Evolutionary conservation across 1,140 invertebrate genomes (phyloP).

Genomic region (Tetragonula clypearis): DNA sequence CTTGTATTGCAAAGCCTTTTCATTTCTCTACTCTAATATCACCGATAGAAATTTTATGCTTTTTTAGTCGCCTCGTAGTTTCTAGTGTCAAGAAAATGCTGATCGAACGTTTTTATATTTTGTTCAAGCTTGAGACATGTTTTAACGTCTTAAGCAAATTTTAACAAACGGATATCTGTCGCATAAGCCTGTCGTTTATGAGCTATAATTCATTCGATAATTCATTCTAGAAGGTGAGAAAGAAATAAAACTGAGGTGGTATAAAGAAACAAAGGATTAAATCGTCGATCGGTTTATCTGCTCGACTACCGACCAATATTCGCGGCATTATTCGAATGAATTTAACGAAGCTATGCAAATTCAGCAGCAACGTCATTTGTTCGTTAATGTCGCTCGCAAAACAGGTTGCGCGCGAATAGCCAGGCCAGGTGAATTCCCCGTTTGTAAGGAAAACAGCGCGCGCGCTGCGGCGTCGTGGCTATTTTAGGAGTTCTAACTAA

Average conservation of each 20-base stretch:
- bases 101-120: too few relatives aligned
- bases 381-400: slow-evolving; percentile 1
- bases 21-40: too few relatives aligned
- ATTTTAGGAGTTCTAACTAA: slow-evolving; percentile 22
- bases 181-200: neutral
- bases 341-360: slow-evolving; percentile 21
- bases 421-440: neutral
- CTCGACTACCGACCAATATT: too few relatives aligned
- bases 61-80: too few relatives aligned
- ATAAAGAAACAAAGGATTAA: neutral
- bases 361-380: neutral
- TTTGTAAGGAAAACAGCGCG: neutral
- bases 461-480: neutral
- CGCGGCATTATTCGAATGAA: too few relatives aligned
- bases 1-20: too few relatives aligned
- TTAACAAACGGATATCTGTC: too few relatives aligned
- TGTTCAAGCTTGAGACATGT: too few relatives aligned
- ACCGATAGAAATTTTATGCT: too few relatives aligned
- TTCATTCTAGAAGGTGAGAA: neutral
- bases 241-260: neutral
- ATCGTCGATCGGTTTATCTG: neutral
- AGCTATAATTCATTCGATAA: neutral
- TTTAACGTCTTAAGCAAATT: too few relatives aligned
- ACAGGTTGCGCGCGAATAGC: too few relatives aligned
- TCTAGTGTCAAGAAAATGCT: too few relatives aligned